A percentile compares a stretch with the other conserved stretches of the same genome.
These are phyloP conservation scores for Lypha dubia DNA, from an alignment of 2,888 invertebrate genomes.

Conservation along the genomic window DNA sequence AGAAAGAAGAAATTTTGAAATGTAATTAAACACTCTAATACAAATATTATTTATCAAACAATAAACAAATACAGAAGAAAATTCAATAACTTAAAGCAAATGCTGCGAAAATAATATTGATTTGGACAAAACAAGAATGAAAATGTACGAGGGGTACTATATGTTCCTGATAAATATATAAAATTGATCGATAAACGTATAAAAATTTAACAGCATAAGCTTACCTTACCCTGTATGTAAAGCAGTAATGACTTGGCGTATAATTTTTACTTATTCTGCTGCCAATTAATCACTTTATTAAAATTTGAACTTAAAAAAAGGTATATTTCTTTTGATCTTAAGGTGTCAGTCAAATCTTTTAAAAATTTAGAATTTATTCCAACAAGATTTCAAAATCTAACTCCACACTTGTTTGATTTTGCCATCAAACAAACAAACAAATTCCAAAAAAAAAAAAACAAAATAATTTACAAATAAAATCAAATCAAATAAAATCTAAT, in stretches of 20 bases:
- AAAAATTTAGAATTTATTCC: not conserved
- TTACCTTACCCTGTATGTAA: not conserved
- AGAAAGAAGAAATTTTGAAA: not conserved
- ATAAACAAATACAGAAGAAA: not conserved
- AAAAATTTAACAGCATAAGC: not conserved
- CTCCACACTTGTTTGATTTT: slow-evolving; percentile 52
- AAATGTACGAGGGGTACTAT: no score
- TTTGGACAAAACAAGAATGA: not conserved
- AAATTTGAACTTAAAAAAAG: not conserved
- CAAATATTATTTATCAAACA: not conserved
- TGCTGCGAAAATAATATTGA: not conserved
- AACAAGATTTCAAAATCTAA: not conserved
- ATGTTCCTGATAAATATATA: no score
- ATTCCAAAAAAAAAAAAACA: not conserved
- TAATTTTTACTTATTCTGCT: not conserved
- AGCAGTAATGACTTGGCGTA: not conserved
- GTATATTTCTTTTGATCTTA: not conserved
- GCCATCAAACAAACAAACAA: slow-evolving; percentile 31
- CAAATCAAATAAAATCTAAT: slow-evolving; percentile 50
- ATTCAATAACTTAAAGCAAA: not conserved
- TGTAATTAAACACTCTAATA: not conserved
- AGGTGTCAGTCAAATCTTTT: not conserved
- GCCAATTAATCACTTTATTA: not conserved
- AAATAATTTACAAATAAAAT: slow-evolving; percentile 15
- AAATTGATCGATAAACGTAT: not conserved